Conservation (phyloP, 2,113 vertebrate genomes). For the Vanacampus margaritifer region DNA sequence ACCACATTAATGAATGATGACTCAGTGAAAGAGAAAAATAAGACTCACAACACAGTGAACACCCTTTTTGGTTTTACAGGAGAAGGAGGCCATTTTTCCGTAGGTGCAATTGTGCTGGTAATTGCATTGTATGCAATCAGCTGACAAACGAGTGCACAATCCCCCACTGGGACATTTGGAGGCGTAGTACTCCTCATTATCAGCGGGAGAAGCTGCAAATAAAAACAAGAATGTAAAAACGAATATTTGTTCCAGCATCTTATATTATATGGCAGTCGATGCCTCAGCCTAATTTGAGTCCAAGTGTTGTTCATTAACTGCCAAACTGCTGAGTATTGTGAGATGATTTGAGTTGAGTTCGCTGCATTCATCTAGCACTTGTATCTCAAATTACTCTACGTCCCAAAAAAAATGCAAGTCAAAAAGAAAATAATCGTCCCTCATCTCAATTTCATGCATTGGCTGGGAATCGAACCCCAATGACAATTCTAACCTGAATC, state of each 20-base stretch:
- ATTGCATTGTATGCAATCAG: conserved; percentile 82
- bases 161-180: conserved; percentile 86
- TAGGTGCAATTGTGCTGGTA: conserved; percentile 87
- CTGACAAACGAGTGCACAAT: conserved; percentile 80
- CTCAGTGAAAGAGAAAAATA: not conserved
- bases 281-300: not conserved
- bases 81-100: conserved; percentile 77
- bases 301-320: too few species aligned
- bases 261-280: not conserved
- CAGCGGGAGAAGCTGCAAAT: conserved; percentile 48
- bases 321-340: too few species aligned
- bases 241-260: not conserved
- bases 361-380: too few species aligned
- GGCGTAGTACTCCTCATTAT: conserved; percentile 38
- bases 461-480: conserved; percentile 19
- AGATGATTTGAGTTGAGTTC: too few species aligned
- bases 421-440: too few species aligned
- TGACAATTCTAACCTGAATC: conserved; percentile 65
- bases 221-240: conserved; percentile 7
- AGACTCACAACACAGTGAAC: conserved; percentile 88
- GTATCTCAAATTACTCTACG: too few species aligned
- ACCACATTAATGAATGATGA: not conserved
- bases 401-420: too few species aligned
- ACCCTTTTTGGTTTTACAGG: conserved; percentile 78
- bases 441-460: too few species aligned